phyloP scores from a whole-genome alignment of 2,797 vertebrate species.

The Nasua narica region DNA sequence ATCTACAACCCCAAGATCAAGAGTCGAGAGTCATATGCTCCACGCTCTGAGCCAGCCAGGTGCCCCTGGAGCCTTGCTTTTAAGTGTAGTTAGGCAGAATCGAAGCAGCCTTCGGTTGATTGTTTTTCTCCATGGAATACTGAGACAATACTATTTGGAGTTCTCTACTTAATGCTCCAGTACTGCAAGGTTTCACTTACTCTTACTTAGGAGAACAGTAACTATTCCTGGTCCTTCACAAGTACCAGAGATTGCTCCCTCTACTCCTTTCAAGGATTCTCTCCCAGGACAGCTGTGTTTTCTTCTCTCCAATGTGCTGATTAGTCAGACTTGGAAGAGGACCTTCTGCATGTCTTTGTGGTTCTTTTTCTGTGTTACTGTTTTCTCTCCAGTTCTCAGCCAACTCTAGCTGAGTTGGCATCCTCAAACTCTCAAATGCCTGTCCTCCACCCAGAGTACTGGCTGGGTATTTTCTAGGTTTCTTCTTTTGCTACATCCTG shows the following conservation, averaged over 20 bases:
- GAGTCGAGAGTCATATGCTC: not conserved
- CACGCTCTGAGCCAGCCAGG: not conserved
- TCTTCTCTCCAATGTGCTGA: not conserved
- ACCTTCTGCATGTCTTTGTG: not conserved
- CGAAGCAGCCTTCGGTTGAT: not conserved
- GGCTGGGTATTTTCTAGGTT: too few relatives aligned
- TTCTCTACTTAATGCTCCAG: too few relatives aligned
- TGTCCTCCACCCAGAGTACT: not conserved
- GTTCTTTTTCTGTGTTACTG: not conserved
- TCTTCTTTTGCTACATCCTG: not conserved
- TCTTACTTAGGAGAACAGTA: not conserved
- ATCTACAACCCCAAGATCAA: not conserved
- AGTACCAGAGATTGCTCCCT: too few relatives aligned
- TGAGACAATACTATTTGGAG: not conserved
- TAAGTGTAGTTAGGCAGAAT: not conserved
- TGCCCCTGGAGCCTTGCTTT: not conserved
- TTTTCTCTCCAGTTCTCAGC: not conserved
- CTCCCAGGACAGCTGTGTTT: rapidly evolving
- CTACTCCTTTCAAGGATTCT: not conserved
- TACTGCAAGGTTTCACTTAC: not conserved
- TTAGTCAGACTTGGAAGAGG: not conserved
- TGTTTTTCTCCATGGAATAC: not conserved
- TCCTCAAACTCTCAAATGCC: not conserved
- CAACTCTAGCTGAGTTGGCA: not conserved
- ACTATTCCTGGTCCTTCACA: not conserved